Evolutionary conservation across 53 echinoderm and acorn worm species (phyloP).

Genomic region (Echinarachnius parma): DNA sequence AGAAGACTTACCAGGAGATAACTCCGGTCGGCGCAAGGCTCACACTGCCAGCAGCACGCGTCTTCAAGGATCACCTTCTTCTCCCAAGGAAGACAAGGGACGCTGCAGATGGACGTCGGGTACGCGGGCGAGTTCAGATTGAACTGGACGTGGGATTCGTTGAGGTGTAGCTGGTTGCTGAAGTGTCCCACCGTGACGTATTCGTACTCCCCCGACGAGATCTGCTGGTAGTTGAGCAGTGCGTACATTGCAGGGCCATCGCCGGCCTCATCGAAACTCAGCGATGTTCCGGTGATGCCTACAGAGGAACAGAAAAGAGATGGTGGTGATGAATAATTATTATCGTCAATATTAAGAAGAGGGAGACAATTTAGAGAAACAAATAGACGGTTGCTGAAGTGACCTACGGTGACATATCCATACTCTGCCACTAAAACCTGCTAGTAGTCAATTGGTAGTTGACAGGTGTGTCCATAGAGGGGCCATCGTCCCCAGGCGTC

Average conservation of each 20-base stretch:
- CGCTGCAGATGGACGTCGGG: constrained; percentile 71
- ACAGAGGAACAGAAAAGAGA: neutral
- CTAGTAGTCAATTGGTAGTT: too few species aligned
- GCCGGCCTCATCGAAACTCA: constrained; percentile 60
- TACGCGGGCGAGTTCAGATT: constrained; percentile 29
- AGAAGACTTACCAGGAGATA: neutral
- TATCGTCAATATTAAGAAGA: too few species aligned
- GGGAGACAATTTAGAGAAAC: too few species aligned
- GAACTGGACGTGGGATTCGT: constrained; percentile 42
- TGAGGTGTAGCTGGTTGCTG: constrained; percentile 48
- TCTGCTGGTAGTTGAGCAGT: constrained; percentile 77
- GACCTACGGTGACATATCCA: constrained; percentile 58
- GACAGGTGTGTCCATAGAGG: constrained; percentile 69
- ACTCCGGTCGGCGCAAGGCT: constrained; percentile 54
- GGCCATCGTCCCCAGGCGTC: constrained; percentile 69
- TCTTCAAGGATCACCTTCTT: constrained; percentile 67
- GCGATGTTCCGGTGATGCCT: constrained; percentile 60
- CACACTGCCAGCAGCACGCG: constrained; percentile 77
- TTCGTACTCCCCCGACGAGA: constrained; percentile 43
- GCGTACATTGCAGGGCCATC: constrained; percentile 82
- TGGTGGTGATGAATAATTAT: too few species aligned
- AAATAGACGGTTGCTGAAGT: constrained; percentile 53
- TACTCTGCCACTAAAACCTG: constrained; percentile 57
- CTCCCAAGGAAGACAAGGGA: constrained; percentile 56
- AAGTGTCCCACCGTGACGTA: constrained; percentile 65